These are phyloP conservation scores for Lymantria monacha DNA, from an alignment of 2,888 invertebrate species.

Conservation along the genomic window DNA sequence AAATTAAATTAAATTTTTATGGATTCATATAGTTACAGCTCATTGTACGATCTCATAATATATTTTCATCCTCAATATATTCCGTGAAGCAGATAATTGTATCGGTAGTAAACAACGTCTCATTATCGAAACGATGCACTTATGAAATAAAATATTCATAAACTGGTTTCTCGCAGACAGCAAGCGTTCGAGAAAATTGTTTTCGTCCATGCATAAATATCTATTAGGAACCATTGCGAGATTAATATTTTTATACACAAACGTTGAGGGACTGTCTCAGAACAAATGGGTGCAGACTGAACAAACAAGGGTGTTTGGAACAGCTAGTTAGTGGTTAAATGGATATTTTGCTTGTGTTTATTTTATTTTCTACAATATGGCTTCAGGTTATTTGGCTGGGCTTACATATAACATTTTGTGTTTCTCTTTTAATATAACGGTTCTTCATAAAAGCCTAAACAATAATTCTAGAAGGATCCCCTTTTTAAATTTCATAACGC, in stretches of 20 bases:
- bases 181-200: constrained; percentile 66
- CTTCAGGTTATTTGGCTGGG: constrained; percentile 23
- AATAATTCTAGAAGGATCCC: constrained; percentile 26
- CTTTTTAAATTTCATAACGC: constrained; percentile 67
- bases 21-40: neutral
- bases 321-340: constrained; percentile 54
- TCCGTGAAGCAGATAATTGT: constrained; percentile 53
- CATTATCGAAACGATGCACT: constrained; percentile 66
- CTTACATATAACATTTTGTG: constrained; percentile 14
- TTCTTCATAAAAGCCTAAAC: constrained; percentile 28
- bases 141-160: constrained; percentile 41
- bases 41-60: neutral
- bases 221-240: constrained; percentile 69
- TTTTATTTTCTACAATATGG: constrained; percentile 40
- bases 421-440: constrained; percentile 21
- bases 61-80: constrained; percentile 25
- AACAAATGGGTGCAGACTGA: constrained; percentile 52
- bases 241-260: constrained; percentile 75
- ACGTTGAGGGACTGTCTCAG: constrained; percentile 57
- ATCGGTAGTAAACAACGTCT: constrained; percentile 64
- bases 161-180: constrained; percentile 39
- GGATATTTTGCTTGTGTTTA: constrained; percentile 49
- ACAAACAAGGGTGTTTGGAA: constrained; percentile 69
- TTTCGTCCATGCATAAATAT: constrained; percentile 77
- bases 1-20: constrained; percentile 2